Percentiles rank a stretch among this genome's conserved stretches.
phyloP scores from a whole-genome alignment of 2,797 vertebrate species.

The Nothura maculosa region DNA sequence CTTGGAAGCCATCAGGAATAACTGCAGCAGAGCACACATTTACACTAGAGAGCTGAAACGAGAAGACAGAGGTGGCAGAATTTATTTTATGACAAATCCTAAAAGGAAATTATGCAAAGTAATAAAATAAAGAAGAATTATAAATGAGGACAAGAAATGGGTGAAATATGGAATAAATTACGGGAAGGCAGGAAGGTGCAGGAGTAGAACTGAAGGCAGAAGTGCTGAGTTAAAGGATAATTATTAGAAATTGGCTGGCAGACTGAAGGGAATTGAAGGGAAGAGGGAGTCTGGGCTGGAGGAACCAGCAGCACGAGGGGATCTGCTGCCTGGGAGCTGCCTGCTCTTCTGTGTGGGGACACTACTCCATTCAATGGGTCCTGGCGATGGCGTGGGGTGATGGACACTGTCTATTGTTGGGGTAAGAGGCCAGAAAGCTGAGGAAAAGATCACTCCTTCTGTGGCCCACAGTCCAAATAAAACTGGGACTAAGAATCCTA shows the following conservation, averaged over 20 bases:
- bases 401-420: fast-evolving
- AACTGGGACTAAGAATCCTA: background rate
- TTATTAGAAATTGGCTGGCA: slow-evolving; percentile 25
- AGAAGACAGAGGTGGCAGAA: slow-evolving; percentile 57
- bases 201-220: slow-evolving; percentile 43
- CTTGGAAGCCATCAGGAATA: background rate
- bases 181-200: background rate
- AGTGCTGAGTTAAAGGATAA: slow-evolving; percentile 54
- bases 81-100: slow-evolving; percentile 76
- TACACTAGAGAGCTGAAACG: slow-evolving; percentile 13
- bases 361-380: background rate
- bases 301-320: background rate
- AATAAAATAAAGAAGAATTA: slow-evolving; percentile 79
- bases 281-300: background rate
- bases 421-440: background rate
- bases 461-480: background rate
- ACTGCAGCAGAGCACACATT: background rate
- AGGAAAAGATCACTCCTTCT: background rate
- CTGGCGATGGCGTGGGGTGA: fast-evolving
- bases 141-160: slow-evolving; percentile 71
- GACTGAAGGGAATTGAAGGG: background rate
- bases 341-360: background rate
- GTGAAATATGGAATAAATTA: slow-evolving; percentile 71
- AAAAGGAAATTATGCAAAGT: slow-evolving; percentile 77
- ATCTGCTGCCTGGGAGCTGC: background rate